These are phyloP conservation scores for Penaeus indicus DNA, from an alignment of 1,140 invertebrate genomes.

Conservation along the genomic window DNA sequence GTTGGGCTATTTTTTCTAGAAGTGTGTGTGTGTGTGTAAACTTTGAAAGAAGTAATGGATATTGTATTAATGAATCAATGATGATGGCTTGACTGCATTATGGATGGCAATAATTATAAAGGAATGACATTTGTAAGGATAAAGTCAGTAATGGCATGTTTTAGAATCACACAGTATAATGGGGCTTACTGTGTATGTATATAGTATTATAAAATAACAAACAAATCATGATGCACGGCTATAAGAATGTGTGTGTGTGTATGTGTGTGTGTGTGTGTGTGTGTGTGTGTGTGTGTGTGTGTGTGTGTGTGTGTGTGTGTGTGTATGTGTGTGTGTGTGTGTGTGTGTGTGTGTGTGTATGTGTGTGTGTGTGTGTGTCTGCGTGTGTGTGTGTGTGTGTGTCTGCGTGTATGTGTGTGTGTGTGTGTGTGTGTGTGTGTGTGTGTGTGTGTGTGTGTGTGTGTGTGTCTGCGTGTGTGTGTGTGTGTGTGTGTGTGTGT, in stretches of 20 bases:
- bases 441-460: conserved; percentile 16
- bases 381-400: neutral
- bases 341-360: conserved; percentile 12
- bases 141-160: no score
- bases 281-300: conserved; percentile 10
- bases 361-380: conserved; percentile 1
- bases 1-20: no score
- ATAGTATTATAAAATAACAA: no score
- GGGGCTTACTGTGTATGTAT: no score
- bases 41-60: no score
- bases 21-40: no score
- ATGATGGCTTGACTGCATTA: no score
- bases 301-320: neutral
- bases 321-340: conserved; percentile 18
- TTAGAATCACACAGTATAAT: no score
- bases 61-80: no score
- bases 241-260: neutral
- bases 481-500: neutral
- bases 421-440: neutral
- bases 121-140: no score
- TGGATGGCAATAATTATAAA: no score
- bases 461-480: conserved; percentile 15
- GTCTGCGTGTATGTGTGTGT: conserved; percentile 15
- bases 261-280: conserved; percentile 3
- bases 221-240: no score